Percentiles rank a stretch among this genome's conserved stretches.
phyloP scores from a whole-genome alignment of 2,797 vertebrate genomes.

The Xenopus petersii region DNA sequence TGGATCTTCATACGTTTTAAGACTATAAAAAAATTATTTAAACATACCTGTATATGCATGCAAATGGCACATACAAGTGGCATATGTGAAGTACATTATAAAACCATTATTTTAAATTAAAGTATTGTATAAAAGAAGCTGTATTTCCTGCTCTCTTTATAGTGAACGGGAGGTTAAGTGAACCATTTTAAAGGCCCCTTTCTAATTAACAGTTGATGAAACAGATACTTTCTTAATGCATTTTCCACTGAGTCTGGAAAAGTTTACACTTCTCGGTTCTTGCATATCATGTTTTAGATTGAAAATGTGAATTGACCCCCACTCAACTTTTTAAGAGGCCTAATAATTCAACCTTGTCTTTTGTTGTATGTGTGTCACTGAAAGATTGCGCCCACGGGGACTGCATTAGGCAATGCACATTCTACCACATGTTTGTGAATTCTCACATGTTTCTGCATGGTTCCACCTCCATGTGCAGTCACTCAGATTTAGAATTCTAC shows the following conservation, averaged over 20 bases:
- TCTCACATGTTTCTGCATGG: not conserved
- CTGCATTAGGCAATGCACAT: slow-evolving; percentile 2
- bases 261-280: slow-evolving; percentile 8
- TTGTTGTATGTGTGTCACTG: slow-evolving; percentile 10
- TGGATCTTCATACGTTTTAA: too few relatives aligned
- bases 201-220: slow-evolving; percentile 1
- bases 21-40: too few relatives aligned
- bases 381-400: slow-evolving; percentile 11
- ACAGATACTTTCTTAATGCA: not conserved
- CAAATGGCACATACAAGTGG: too few relatives aligned
- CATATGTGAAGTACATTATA: too few relatives aligned
- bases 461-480: not conserved
- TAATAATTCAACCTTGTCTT: slow-evolving; percentile 1
- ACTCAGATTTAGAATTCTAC: too few relatives aligned
- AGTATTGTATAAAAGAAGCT: too few relatives aligned
- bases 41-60: too few relatives aligned
- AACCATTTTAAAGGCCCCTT: not conserved
- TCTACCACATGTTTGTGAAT: slow-evolving; percentile 14
- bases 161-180: too few relatives aligned
- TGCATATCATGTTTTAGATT: slow-evolving; percentile 3
- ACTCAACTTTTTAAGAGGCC: not conserved
- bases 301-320: slow-evolving; percentile 8
- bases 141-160: too few relatives aligned
- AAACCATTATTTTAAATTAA: too few relatives aligned
- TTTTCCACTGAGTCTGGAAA: not conserved